These are phyloP conservation scores for Stenotaenia linearis DNA, from an alignment of 2,888 invertebrate genomes.

Conservation along the genomic window DNA sequence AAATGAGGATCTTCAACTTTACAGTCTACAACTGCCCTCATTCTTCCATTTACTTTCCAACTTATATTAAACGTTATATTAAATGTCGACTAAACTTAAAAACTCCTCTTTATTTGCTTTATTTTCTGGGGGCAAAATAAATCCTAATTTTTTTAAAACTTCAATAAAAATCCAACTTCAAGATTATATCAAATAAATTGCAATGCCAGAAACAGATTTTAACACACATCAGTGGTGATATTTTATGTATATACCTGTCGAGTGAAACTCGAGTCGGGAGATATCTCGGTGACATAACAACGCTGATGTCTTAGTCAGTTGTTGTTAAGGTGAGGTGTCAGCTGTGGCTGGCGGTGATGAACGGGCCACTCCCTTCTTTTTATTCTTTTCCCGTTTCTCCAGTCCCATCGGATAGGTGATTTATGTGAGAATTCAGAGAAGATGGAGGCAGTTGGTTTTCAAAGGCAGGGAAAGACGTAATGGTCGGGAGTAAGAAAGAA, in stretches of 20 bases:
- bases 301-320: conserved; percentile 18
- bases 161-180: neutral
- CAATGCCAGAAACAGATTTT: neutral
- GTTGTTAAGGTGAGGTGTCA: conserved; percentile 23
- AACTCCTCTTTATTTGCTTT: too few relatives aligned
- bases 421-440: conserved; percentile 20
- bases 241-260: conserved; percentile 26
- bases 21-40: too few relatives aligned
- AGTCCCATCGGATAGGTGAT: conserved; percentile 23
- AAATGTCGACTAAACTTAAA: too few relatives aligned
- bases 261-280: neutral
- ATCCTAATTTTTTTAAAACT: neutral
- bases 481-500: conserved; percentile 5
- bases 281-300: conserved; percentile 14
- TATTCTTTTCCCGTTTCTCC: conserved; percentile 14
- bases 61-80: too few relatives aligned
- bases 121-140: too few relatives aligned
- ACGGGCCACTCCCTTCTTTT: conserved; percentile 26
- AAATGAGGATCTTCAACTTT: too few relatives aligned
- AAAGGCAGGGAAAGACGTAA: conserved; percentile 15
- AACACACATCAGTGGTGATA: conserved; percentile 12
- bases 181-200: neutral
- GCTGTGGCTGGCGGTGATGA: conserved; percentile 24
- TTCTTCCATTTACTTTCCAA: too few relatives aligned
- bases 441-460: conserved; percentile 24